Evolutionary conservation across 2,888 invertebrate species (phyloP).

Genomic region (Thymelicus acteon): DNA sequence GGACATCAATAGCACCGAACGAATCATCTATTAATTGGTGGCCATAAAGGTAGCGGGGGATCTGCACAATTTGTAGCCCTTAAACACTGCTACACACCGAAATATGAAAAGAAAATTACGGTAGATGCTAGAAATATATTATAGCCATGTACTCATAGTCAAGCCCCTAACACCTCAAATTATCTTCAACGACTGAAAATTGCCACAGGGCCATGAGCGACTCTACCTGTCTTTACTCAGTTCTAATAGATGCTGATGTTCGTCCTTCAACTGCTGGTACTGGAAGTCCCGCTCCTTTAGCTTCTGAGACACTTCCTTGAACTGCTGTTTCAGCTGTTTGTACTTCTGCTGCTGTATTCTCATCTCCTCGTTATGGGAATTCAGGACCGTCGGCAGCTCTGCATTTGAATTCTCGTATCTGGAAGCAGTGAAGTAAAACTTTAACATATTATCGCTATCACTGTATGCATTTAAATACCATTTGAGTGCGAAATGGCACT

Average conservation of each 20-base stretch:
- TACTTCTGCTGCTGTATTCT: slow-evolving; percentile 88
- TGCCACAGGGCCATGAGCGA: not conserved
- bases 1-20: too few species aligned
- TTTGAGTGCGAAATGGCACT: too few species aligned
- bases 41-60: too few species aligned
- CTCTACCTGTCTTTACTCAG: slow-evolving; percentile 88
- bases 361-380: slow-evolving; percentile 91
- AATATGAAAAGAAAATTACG: too few species aligned
- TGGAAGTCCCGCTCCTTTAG: slow-evolving; percentile 89
- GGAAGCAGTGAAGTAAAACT: not conserved
- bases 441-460: too few species aligned
- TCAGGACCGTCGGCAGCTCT: slow-evolving; percentile 90
- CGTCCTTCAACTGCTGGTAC: slow-evolving; percentile 86
- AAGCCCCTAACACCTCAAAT: too few species aligned
- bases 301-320: slow-evolving; percentile 86
- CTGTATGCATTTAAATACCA: too few species aligned
- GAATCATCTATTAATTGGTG: too few species aligned
- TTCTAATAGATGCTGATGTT: slow-evolving; percentile 88
- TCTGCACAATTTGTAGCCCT: too few species aligned
- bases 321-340: slow-evolving; percentile 87
- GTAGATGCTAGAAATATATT: too few species aligned
- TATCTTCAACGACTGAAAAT: not conserved
- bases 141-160: too few species aligned
- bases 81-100: too few species aligned
- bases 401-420: slow-evolving; percentile 91